Base-by-base conservation (phyloP, 2,797 vertebrate species). In the Eulemur albifrons region DNA sequence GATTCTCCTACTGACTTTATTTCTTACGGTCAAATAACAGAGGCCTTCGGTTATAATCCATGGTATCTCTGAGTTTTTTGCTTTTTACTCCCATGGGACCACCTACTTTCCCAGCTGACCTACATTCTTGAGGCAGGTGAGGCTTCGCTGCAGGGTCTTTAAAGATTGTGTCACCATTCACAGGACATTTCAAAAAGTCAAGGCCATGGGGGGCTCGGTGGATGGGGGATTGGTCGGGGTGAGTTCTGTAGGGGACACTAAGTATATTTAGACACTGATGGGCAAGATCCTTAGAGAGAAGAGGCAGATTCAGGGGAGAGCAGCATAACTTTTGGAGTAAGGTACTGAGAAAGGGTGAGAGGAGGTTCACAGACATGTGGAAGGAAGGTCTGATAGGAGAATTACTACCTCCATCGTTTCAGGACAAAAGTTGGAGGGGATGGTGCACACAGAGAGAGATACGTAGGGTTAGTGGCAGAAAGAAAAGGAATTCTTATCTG, bases 321-420 rank as follows among this genome's bases (percentile, higher is more conserved):
- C 27, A 30, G 4, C 11, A 0, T 38, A 45, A 9, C 43, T 54
- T 79, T 11, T 27, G 54, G 86, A 69, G 4, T 8, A 12, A 59
- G 12, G 13, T 21, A 30, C 18, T 6, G 14, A 54, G 65, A 23
- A 67, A 82, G 48, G 15, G 7, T 14, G 27, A 48, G 17, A 32
- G 40, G 27, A 40, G 45, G 17, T 73, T 54, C 43, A 32, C 40
- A 43, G 21, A 40, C 25, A 3, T 7, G 4, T n/a, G 59, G 65
- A 77, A 80, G 54, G 70, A 72, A 76, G 13, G 45, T n/a, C 40
- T 82, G 17, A 40, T 32, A 69, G 21, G 35, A 70, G 79, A 75
- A 65, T 32, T 23, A n/a, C 48, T 88, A 75, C 57, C n/a, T 84
- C 67, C 77, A 23, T 72, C 5, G 5, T 50, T 15, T n/a, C 50